A percentile compares a stretch with the other conserved stretches of the same genome.
Conservation (phyloP, 1,140 invertebrate species). For the Mylabris phalerata region DNA sequence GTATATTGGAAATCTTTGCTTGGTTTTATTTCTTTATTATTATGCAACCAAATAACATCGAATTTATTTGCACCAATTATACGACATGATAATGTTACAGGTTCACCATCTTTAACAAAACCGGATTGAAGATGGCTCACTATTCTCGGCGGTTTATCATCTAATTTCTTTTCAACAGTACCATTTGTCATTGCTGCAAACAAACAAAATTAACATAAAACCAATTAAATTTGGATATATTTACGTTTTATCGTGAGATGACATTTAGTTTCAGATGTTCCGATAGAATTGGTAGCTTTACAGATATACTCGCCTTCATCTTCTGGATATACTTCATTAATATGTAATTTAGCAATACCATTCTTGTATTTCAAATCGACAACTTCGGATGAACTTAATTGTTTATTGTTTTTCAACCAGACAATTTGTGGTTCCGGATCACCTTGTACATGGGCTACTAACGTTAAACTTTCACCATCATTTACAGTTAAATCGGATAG, state of each 20-base stretch:
- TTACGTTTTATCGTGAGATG: constrained; percentile 77
- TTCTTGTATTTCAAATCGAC: constrained; percentile 88
- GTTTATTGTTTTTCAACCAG: constrained; percentile 76
- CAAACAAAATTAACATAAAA: constrained; percentile 9
- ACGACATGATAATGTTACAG: constrained; percentile 74
- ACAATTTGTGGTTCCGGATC: constrained; percentile 87
- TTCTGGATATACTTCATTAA: constrained; percentile 89
- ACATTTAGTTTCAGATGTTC: constrained; percentile 73
- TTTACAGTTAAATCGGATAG: constrained; percentile 63
- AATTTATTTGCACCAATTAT: constrained; percentile 84
- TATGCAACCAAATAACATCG: constrained; percentile 92
- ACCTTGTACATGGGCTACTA: constrained; percentile 73
- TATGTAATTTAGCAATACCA: constrained; percentile 74
- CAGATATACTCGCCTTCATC: constrained; percentile 86
- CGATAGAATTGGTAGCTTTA: constrained; percentile 84
- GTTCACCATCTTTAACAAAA: constrained; percentile 79
- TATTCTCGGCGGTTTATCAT: constrained; percentile 72
- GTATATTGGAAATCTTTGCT: constrained; percentile 94
- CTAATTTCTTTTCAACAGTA: constrained; percentile 41
- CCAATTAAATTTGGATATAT: constrained; percentile 32
- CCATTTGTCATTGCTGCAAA: constrained; percentile 55
- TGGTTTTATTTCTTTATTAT: constrained; percentile 93
- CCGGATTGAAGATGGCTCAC: constrained; percentile 74
- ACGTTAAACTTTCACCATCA: constrained; percentile 73
- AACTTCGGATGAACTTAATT: constrained; percentile 71